Evolutionary conservation across 1,140 invertebrate species (phyloP).

Genomic region (Trichonephila clavipes): DNA sequence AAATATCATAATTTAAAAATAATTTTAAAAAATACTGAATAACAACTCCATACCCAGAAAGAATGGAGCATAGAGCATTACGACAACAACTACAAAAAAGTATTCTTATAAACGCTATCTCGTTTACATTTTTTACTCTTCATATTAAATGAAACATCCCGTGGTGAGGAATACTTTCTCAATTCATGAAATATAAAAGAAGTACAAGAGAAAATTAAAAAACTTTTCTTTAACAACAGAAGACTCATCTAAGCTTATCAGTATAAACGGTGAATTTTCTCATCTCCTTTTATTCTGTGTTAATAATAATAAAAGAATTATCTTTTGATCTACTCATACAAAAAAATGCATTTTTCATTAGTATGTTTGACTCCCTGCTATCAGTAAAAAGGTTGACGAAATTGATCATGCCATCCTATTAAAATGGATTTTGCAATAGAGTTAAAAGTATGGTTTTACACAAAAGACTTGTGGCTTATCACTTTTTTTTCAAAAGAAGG

Average conservation of each 20-base stretch:
- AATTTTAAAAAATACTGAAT: background rate
- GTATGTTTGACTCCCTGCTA: background rate
- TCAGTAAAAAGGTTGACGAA: background rate
- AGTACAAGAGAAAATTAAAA: background rate
- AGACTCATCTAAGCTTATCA: background rate
- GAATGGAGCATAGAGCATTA: background rate
- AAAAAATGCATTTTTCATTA: background rate
- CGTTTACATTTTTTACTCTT: background rate
- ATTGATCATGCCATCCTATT: background rate
- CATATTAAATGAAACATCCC: background rate
- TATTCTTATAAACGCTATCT: background rate
- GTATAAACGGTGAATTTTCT: background rate
- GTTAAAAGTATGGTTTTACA: background rate
- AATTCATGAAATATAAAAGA: slow-evolving; percentile 13
- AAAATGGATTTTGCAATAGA: background rate
- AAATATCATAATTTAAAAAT: background rate
- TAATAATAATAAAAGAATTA: background rate
- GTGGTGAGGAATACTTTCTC: background rate
- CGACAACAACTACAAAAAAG: background rate
- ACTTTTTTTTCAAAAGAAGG: background rate
- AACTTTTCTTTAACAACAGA: background rate
- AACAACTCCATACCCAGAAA: background rate
- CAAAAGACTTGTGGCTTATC: background rate
- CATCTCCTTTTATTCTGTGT: background rate
- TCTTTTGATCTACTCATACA: slow-evolving; percentile 9